A percentile compares a stretch with the other conserved stretches of the same genome.
Evolutionary conservation across 2,888 invertebrate species (phyloP).

Genomic region (Harpagoxenus sublaevis): DNA sequence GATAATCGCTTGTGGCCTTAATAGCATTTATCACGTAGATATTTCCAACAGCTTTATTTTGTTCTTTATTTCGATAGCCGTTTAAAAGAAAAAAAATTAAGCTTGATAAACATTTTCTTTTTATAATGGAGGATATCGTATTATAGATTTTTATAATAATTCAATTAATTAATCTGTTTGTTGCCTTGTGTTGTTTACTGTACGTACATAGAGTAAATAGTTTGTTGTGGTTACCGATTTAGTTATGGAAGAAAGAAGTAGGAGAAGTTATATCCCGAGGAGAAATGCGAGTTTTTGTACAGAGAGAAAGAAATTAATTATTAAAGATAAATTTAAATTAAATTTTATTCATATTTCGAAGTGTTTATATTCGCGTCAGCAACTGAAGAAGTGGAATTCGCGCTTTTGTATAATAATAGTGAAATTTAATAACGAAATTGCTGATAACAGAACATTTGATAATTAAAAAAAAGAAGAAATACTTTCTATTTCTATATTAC

Average conservation of each 20-base stretch:
- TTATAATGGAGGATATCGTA: not conserved
- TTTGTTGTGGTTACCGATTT: slow-evolving; percentile 24
- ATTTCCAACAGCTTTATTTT: not conserved
- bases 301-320: not conserved
- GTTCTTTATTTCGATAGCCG: not conserved
- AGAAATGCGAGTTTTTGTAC: not conserved
- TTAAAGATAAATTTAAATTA: slow-evolving; percentile 8
- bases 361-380: not conserved
- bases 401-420: not conserved
- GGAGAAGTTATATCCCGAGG: not conserved
- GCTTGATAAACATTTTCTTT: not conserved
- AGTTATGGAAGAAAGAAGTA: not conserved
- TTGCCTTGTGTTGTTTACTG: not conserved
- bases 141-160: not conserved
- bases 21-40: not conserved
- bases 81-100: not conserved
- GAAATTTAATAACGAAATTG: not conserved
- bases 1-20: not conserved
- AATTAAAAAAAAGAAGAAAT: not conserved
- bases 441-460: not conserved
- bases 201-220: not conserved
- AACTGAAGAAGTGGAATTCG: not conserved
- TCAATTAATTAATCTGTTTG: not conserved
- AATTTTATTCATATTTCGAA: not conserved
- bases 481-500: not conserved